Evolutionary conservation across 2,797 vertebrate genomes (phyloP).

Genomic region (Pterois miles): DNA sequence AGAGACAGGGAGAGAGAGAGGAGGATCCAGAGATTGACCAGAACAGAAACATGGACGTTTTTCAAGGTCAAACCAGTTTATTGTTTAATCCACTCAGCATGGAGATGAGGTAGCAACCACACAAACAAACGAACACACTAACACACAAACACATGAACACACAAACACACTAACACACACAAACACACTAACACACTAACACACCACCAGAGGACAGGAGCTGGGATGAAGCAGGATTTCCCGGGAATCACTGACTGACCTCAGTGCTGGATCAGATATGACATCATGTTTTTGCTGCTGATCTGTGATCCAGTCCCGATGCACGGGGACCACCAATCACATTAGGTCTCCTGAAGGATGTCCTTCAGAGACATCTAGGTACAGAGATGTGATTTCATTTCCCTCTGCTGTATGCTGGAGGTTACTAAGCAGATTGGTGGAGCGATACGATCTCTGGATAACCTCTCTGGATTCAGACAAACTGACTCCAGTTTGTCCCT

Average conservation of each 20-base stretch:
- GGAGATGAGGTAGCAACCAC: conserved; percentile 18
- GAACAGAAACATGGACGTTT: too few relatives aligned
- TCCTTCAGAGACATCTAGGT: conserved; percentile 17
- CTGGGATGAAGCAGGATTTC: conserved; percentile 36
- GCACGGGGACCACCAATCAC: conserved; percentile 1
- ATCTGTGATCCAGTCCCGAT: background rate
- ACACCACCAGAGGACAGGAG: background rate
- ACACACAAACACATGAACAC: background rate
- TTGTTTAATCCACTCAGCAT: conserved; percentile 61
- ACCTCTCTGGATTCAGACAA: background rate
- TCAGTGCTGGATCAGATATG: conserved; percentile 22
- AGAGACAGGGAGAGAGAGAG: background rate
- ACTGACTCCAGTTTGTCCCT: background rate
- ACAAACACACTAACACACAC: too few relatives aligned
- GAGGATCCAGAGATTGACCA: background rate
- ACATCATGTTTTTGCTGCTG: background rate
- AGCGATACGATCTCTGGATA: background rate
- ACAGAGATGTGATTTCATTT: conserved; percentile 16
- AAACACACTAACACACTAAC: too few relatives aligned
- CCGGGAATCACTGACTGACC: conserved; percentile 39
- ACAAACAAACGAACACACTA: background rate
- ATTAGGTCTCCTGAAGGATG: conserved; percentile 8
- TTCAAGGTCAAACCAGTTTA: conserved; percentile 38
- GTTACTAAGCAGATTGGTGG: background rate
- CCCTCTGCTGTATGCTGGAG: background rate